These are phyloP conservation scores for Myotis daubentonii DNA, from an alignment of 2,797 vertebrate species.

Conservation along the genomic window DNA sequence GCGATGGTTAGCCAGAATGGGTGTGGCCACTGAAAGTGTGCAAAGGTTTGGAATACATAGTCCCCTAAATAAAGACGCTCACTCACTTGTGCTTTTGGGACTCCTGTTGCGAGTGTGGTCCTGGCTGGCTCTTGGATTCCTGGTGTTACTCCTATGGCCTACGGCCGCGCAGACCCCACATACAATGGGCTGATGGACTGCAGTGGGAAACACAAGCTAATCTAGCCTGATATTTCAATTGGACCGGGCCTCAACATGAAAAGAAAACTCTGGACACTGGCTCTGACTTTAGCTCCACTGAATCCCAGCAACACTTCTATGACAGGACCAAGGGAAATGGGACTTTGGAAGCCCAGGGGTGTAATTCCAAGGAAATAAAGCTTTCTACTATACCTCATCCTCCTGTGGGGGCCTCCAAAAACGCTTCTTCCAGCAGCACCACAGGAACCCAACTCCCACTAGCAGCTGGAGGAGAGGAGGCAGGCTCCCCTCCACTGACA, in stretches of 20 bases:
- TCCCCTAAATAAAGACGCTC: not conserved
- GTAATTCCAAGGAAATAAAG: not conserved
- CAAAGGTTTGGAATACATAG: not conserved
- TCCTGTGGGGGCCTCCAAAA: not conserved
- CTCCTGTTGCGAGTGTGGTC: not conserved
- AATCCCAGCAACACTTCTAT: not conserved
- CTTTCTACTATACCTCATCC: not conserved
- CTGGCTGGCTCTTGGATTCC: not conserved
- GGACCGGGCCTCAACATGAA: not conserved
- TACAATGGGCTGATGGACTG: not conserved
- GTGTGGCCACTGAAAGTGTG: not conserved
- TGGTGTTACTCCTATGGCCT: not conserved
- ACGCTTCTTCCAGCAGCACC: not conserved
- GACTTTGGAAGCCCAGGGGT: not conserved
- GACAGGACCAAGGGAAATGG: not conserved
- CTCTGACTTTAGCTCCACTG: not conserved
- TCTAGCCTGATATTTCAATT: not conserved
- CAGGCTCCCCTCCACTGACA: not conserved
- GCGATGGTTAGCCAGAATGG: not conserved
- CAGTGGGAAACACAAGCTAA: not conserved
- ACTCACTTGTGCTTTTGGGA: not conserved
- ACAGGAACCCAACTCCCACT: not conserved
- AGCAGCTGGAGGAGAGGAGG: not conserved
- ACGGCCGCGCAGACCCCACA: not conserved
- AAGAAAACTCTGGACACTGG: not conserved